Evolutionary conservation across 1,140 invertebrate genomes (phyloP).

Genomic region (Drosophila takahashii): DNA sequence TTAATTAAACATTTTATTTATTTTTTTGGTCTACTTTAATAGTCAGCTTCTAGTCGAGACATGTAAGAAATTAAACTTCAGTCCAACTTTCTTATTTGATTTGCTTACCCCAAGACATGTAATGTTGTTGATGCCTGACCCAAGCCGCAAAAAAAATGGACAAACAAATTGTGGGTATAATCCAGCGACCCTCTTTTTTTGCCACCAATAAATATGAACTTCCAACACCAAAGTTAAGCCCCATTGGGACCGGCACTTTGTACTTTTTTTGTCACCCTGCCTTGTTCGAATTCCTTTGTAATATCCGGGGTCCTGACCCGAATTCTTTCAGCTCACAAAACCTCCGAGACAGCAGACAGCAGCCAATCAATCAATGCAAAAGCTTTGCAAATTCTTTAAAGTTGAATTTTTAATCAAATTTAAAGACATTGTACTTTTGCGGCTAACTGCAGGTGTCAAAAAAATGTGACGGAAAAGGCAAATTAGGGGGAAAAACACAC

Average conservation of each 20-base stretch:
- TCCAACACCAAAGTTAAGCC: slow-evolving; percentile 13
- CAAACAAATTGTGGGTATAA: slow-evolving; percentile 57
- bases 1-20: too few relatives aligned
- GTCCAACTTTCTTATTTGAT: slow-evolving; percentile 13
- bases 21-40: too few relatives aligned
- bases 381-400: slow-evolving; percentile 46
- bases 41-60: not conserved
- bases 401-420: slow-evolving; percentile 25
- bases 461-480: slow-evolving; percentile 29
- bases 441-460: slow-evolving; percentile 37
- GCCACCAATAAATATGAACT: slow-evolving; percentile 26
- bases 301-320: slow-evolving; percentile 11
- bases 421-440: slow-evolving; percentile 31
- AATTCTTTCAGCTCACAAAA: slow-evolving; percentile 1
- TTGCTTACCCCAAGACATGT: slow-evolving; percentile 8
- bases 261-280: slow-evolving; percentile 31
- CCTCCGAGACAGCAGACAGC: slow-evolving; percentile 19
- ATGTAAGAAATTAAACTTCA: too few relatives aligned
- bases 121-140: slow-evolving; percentile 4
- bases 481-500: slow-evolving; percentile 30
- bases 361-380: slow-evolving; percentile 69
- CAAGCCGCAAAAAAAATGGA: slow-evolving; percentile 18
- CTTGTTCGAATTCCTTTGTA: slow-evolving; percentile 31
- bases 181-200: slow-evolving; percentile 11
- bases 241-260: slow-evolving; percentile 21